Evolutionary conservation across 2,888 invertebrate species (phyloP), one percentile per base, ranked within the genome.

Genomic region (Tetheella fluctuosa): DNA sequence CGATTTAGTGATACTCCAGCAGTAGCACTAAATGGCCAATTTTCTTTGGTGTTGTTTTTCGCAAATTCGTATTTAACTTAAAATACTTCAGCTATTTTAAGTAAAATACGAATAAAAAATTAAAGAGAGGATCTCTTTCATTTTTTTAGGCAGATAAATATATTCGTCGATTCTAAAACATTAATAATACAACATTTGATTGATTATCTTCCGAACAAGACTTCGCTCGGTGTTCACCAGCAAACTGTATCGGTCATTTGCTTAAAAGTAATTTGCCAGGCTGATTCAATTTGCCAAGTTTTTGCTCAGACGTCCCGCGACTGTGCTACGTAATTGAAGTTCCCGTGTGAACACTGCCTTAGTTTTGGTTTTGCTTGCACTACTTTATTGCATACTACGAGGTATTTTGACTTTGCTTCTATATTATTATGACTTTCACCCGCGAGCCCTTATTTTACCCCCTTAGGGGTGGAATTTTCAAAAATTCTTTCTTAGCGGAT

Each of bases 231-330:
- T 58, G 62, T 62, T 62, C 65, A 57, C 64, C 59, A 59, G 58
- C 65, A 65, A 76, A 73, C 73, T 73, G 77, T 76, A 74, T 73
- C 77, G 67, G 74, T 73, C 79, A 80, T 80, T 79, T 78, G 73
- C 76, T 66, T 69, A 62, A 63, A 54, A 52, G 63, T 74, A 73
- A 75, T 77, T 74, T 72, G 63, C 70, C 64, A 69, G 63, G 68
- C 64, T 74, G 75, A 77, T 77, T 81, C 78, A 80, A 81, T 81
- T 81, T 81, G 71, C 76, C 62, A 64, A 68, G 68, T 80, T 81
- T 81, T 81, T 81, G 78, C 74, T 61, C 59, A 59, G 52, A 34
- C 61, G 65, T 73, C 20, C 20, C 48, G 20, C 20, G 20, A 48
- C 15, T 15, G 15, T 48, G 20, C 20, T 2, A 20, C 48, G 48